Conservation (phyloP, 2,113 vertebrate species). For the Apistogramma diplotaenia region DNA sequence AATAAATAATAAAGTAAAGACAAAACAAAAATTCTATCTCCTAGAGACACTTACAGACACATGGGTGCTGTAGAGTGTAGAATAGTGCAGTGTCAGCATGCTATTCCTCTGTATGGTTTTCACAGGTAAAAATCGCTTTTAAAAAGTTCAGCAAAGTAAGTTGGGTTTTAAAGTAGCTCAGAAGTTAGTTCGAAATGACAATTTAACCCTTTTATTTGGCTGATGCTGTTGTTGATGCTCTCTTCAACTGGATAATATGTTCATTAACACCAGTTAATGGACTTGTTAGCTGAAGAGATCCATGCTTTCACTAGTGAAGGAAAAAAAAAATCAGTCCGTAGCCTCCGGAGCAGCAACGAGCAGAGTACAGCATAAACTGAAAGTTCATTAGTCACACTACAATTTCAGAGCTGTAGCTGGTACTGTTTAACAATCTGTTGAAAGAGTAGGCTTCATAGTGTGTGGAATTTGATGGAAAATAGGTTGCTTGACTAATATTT, state of each 20-base stretch:
- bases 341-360: background rate
- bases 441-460: background rate
- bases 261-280: background rate
- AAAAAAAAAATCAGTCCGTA: background rate
- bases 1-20: background rate
- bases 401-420: background rate
- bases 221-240: background rate
- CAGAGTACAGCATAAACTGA: background rate
- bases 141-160: background rate
- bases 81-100: background rate
- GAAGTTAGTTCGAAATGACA: background rate
- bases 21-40: background rate
- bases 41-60: background rate
- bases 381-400: constrained; percentile 33
- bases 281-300: background rate
- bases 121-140: background rate
- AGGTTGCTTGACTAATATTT: constrained; percentile 2
- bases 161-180: background rate
- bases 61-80: background rate
- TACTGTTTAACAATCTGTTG: background rate
- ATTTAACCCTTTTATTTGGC: background rate
- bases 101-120: background rate
- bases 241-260: background rate
- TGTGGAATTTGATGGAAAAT: constrained; percentile 8
- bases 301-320: background rate